Base-by-base conservation (phyloP, 2,888 invertebrate species). In the Habroteleia sp. region DNA sequence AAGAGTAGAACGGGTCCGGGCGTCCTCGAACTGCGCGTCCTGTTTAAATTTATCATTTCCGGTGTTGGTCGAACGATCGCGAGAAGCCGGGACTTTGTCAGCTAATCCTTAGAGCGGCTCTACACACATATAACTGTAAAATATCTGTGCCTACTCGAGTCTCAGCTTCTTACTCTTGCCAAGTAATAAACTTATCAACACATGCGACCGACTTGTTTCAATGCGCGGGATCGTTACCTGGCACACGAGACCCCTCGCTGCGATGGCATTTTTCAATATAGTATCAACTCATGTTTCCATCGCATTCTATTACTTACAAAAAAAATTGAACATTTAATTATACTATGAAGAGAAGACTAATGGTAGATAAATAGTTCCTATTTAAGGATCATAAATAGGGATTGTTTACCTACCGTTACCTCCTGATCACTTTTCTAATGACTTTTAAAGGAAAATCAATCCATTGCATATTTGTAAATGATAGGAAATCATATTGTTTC, bases 111-210 rank as follows among this genome's bases (percentile, higher is more conserved):
- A 68, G 54, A 69, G 13, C 52, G 52, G 63, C 48, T 3, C 42
- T 54, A 41, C 25, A 31, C 37, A 31, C 48, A 35, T 42, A 46
- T 71, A 75, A 76, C 71, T 76, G 68, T 76, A 68, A 72, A 68
- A 46, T 39, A 68, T 72, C 48, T 66, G 27, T 31, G 48, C 6
- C 37, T 20, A 29, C 60, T 33, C 35, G 23, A 20, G 13, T 33
- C 42, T 44, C 33, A 20, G 11, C 42, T 39, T 31, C 37, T n/a
- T n/a, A 37, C 33, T 54, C 46, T 37, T 33, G 46, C 56, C 56
- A 13, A 54, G 63, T 63, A 72, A 56, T 72, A 72, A 72, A 63
- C 56, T 72, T 63, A 72, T 72, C 48, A 63, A 31, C 48, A 56
- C n/a, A n/a, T n/a, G n/a, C 44, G 54, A 41, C 46, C 29, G 48